phyloP scores from a whole-genome alignment of 2,888 invertebrate genomes.

The Tanypteryx hageni region DNA sequence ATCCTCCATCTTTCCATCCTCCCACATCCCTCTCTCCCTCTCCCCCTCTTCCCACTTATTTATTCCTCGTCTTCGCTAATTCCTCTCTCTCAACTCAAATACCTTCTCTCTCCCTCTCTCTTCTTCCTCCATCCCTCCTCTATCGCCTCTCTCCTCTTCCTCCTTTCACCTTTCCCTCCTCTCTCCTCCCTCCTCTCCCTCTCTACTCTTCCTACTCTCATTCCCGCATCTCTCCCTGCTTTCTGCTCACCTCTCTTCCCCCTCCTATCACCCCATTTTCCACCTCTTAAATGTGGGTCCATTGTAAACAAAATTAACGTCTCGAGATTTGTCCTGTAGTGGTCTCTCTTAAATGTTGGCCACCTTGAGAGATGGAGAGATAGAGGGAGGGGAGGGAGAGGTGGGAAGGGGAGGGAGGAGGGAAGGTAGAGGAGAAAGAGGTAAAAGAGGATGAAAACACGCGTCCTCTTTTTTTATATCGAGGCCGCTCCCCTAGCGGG shows the following conservation, averaged over 20 bases:
- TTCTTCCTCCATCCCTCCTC: too few relatives aligned
- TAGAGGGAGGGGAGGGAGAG: neutral
- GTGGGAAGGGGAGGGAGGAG: neutral
- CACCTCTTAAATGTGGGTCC: neutral
- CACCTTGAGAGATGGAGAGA: conserved; percentile 17
- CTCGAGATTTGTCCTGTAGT: neutral
- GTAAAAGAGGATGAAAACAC: neutral
- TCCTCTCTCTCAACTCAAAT: too few relatives aligned
- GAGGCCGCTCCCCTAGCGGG: conserved; percentile 10
- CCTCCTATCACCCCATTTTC: neutral
- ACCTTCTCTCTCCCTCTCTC: too few relatives aligned
- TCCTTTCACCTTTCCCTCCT: too few relatives aligned
- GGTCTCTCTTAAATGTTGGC: neutral
- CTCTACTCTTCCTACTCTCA: too few relatives aligned
- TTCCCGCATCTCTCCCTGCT: too few relatives aligned
- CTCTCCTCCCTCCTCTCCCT: too few relatives aligned
- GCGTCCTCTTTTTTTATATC: neutral
- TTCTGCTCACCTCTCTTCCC: neutral
- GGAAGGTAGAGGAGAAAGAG: neutral
- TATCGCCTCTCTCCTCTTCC: too few relatives aligned
- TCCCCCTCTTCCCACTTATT: too few relatives aligned
- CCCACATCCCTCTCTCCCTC: too few relatives aligned
- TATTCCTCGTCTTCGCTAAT: too few relatives aligned
- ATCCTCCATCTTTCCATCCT: neutral
- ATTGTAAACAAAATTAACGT: conserved; percentile 2